Conservation (phyloP, 2,888 invertebrate species). For the Dyspetes luteomarginatus region DNA sequence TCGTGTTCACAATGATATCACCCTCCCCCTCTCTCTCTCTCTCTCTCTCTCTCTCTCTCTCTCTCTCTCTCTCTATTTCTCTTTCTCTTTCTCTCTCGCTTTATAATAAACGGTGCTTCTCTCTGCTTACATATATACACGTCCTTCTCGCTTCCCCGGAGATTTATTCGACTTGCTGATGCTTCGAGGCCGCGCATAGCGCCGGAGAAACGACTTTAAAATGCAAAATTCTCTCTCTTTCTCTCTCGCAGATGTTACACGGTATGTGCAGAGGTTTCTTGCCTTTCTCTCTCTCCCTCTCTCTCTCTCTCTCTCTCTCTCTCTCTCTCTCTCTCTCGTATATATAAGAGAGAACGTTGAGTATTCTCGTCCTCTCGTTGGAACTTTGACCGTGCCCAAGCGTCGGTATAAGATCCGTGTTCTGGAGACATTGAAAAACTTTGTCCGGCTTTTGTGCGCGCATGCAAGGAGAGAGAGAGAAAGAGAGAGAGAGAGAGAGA, state of each 20-base stretch:
- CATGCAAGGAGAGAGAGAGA: no score
- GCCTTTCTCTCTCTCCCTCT: not conserved
- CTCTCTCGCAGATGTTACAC: no score
- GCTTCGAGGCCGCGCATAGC: slow-evolving; percentile 39
- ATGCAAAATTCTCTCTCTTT: slow-evolving; percentile 53
- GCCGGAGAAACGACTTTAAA: slow-evolving; percentile 57
- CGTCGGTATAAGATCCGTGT: slow-evolving; percentile 49
- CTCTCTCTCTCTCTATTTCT: not conserved
- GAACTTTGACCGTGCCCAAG: slow-evolving; percentile 62
- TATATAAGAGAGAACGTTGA: slow-evolving; percentile 15
- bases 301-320: not conserved
- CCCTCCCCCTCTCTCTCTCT: not conserved
- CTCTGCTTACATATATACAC: slow-evolving; percentile 5
- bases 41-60: slow-evolving; percentile 1
- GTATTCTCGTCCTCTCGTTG: slow-evolving; percentile 41
- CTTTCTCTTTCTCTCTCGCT: not conserved
- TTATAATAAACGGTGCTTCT: slow-evolving; percentile 38
- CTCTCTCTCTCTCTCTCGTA: slow-evolving; percentile 12
- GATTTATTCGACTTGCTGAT: slow-evolving; percentile 64
- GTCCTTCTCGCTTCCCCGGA: slow-evolving; percentile 27
- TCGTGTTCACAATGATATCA: slow-evolving; percentile 37
- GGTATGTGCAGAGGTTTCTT: no score
- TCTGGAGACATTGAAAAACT: slow-evolving; percentile 69
- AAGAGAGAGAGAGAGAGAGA: not conserved
- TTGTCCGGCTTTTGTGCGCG: slow-evolving; percentile 42